phyloP scores from a whole-genome alignment of 2,113 vertebrate species.

The Hassar affinis region DNA sequence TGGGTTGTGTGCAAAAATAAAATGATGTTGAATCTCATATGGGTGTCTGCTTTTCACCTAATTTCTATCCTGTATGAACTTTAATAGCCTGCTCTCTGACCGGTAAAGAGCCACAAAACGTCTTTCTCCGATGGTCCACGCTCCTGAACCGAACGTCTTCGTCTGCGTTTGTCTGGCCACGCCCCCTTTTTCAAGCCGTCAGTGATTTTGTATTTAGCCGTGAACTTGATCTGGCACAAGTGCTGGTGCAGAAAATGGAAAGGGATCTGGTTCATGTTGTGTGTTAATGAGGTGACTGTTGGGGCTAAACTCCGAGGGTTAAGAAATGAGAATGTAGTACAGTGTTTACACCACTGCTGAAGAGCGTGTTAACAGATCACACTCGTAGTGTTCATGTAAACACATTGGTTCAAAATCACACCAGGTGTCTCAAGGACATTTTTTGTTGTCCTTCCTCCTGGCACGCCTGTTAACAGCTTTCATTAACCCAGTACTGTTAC shows the following conservation, averaged over 20 bases:
- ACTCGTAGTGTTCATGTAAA: neutral
- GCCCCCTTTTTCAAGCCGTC: neutral
- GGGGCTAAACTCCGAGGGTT: neutral
- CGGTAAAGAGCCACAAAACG: too few species aligned
- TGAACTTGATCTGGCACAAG: neutral
- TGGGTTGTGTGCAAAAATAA: too few species aligned
- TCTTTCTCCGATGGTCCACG: too few species aligned
- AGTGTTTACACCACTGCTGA: neutral
- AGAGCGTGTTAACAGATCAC: neutral
- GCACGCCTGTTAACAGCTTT: slow-evolving; percentile 31
- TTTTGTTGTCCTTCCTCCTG: neutral
- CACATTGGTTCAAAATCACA: neutral
- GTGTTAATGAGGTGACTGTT: neutral
- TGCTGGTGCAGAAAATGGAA: neutral
- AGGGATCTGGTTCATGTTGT: neutral
- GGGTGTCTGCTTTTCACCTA: too few species aligned
- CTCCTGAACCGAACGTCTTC: too few species aligned
- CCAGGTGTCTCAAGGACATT: neutral
- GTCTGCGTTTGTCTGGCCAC: neutral
- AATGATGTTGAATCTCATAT: too few species aligned
- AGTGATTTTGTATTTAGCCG: neutral
- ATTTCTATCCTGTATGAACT: too few species aligned
- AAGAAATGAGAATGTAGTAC: neutral
- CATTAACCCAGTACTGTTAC: slow-evolving; percentile 1
- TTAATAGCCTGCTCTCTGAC: too few species aligned